These are phyloP conservation scores for Phragmatobia fuliginosa DNA, from an alignment of 2,888 invertebrate genomes.

Conservation along the genomic window DNA sequence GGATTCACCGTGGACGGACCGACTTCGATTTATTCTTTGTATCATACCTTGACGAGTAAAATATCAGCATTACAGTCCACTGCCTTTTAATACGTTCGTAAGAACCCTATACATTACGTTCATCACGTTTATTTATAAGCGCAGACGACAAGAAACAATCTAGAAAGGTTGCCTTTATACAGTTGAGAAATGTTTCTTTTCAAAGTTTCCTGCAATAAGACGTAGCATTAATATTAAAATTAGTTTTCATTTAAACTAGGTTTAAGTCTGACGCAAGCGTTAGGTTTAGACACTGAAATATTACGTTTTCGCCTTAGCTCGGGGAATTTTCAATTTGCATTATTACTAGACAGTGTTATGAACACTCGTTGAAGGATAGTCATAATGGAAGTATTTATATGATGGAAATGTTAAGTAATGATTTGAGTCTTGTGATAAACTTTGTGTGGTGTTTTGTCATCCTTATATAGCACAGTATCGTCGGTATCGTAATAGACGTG, in stretches of 20 bases:
- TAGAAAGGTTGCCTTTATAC: constrained; percentile 24
- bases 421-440: background rate
- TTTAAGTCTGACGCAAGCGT: constrained; percentile 62
- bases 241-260: constrained; percentile 75
- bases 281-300: constrained; percentile 72
- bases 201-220: constrained; percentile 46
- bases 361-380: constrained; percentile 23
- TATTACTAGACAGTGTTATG: constrained; percentile 48
- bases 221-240: constrained; percentile 75
- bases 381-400: constrained; percentile 14
- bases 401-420: background rate
- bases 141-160: constrained; percentile 8
- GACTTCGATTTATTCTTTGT: too few relatives aligned
- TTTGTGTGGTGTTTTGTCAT: too few relatives aligned
- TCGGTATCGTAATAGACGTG: too few relatives aligned
- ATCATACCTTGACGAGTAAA: too few relatives aligned
- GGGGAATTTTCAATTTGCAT: constrained; percentile 63
- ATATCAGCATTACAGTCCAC: too few relatives aligned
- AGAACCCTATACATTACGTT: too few relatives aligned
- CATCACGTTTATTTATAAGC: too few relatives aligned
- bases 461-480: too few relatives aligned
- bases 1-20: too few relatives aligned
- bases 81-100: too few relatives aligned
- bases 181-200: constrained; percentile 46
- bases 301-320: constrained; percentile 54